Conservation (phyloP, 2,797 vertebrate genomes). For the Danio aesculapii region DNA sequence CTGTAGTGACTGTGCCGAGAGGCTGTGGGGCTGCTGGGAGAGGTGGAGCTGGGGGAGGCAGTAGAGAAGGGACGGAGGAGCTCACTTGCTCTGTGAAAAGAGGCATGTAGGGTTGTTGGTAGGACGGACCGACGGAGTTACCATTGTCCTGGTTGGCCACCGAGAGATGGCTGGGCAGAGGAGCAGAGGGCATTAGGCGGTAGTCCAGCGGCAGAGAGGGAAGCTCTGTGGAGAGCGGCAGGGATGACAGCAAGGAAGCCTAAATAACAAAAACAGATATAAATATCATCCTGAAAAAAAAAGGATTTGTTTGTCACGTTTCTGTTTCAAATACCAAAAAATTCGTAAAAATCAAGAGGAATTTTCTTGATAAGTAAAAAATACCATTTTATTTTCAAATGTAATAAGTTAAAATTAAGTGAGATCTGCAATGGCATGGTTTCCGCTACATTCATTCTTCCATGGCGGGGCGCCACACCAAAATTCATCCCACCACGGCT, state of each 20-base stretch:
- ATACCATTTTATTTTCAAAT: too few relatives aligned
- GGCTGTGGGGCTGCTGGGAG: slow-evolving; percentile 67
- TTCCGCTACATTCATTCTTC: too few relatives aligned
- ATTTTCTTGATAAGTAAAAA: too few relatives aligned
- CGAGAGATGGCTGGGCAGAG: slow-evolving; percentile 72
- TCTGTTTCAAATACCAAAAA: too few relatives aligned
- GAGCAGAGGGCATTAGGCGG: slow-evolving; percentile 75
- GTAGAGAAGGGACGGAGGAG: slow-evolving; percentile 59
- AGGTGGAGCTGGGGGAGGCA: slow-evolving; percentile 60
- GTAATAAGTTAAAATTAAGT: too few relatives aligned
- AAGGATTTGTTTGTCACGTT: too few relatives aligned
- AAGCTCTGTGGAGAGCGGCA: slow-evolving; percentile 70
- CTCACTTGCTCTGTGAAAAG: slow-evolving; percentile 78
- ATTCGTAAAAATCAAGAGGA: too few relatives aligned
- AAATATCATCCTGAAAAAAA: too few relatives aligned
- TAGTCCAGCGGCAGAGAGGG: slow-evolving; percentile 76
- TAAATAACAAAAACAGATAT: slow-evolving; percentile 40
- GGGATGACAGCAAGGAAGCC: slow-evolving; percentile 70
- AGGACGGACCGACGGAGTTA: slow-evolving; percentile 69
- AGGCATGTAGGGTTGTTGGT: slow-evolving; percentile 81
- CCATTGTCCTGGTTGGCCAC: slow-evolving; percentile 73
- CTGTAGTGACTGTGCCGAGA: slow-evolving; percentile 67
- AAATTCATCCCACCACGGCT: too few relatives aligned
- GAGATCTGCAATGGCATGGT: too few relatives aligned
- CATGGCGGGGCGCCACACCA: too few relatives aligned